Evolutionary conservation across 92 coral and sea anemone species (phyloP).

Genomic region (Galaxea fascicularis): DNA sequence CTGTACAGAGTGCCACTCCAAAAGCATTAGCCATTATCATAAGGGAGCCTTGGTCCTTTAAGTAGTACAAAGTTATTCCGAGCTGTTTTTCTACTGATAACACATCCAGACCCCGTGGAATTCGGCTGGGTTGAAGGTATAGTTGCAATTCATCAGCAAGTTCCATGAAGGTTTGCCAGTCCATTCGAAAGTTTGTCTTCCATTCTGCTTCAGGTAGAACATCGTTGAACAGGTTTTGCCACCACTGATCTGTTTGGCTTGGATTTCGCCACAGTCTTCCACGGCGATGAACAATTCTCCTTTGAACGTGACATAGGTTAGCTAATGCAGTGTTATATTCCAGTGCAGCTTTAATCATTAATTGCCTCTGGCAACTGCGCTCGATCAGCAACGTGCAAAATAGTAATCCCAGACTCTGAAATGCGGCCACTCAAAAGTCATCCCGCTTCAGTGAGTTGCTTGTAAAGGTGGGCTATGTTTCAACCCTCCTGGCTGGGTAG

Average conservation of each 20-base stretch:
- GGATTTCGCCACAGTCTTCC: neutral
- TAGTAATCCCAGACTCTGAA: neutral
- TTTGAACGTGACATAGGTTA: neutral
- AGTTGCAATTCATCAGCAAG: neutral
- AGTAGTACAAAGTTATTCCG: conserved; percentile 11
- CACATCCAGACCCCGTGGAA: conserved; percentile 3
- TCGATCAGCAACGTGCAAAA: neutral
- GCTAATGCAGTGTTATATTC: conserved; percentile 2
- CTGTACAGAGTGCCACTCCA: neutral
- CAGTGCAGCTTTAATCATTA: neutral
- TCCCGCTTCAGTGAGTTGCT: neutral
- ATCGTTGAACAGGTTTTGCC: conserved; percentile 12
- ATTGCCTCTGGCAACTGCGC: neutral
- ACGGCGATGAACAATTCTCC: conserved; percentile 14
- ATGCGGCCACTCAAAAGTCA: neutral
- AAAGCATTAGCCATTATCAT: neutral
- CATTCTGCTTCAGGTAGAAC: conserved; percentile 12
- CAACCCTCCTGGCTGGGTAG: no score
- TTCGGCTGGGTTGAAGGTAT: conserved; percentile 13
- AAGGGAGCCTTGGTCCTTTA: neutral
- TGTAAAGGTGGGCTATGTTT: no score
- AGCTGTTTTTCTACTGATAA: conserved; percentile 3
- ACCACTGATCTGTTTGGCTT: conserved; percentile 1
- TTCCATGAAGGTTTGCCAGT: neutral
- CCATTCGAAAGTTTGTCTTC: conserved; percentile 16